Conservation (phyloP, 2,888 invertebrate species). For the Crioceris asparagi region DNA sequence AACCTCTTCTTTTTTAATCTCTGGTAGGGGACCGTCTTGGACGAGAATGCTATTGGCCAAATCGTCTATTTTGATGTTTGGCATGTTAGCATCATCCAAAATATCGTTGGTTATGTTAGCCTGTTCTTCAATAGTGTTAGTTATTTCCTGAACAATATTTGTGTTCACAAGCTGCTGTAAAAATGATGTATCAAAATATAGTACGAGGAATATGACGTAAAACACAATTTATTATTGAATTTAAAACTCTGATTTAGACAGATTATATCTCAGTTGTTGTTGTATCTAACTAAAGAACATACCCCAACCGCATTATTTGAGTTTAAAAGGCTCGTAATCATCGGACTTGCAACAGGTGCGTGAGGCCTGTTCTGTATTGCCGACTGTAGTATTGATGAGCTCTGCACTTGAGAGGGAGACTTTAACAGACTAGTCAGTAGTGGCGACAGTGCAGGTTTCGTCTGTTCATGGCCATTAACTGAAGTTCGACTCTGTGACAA, state of each 20-base stretch:
- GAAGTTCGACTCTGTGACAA: neutral
- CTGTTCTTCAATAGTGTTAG: conserved; percentile 2
- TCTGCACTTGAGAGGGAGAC: conserved; percentile 47
- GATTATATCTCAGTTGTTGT: too few species aligned
- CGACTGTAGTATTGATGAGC: conserved; percentile 34
- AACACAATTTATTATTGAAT: too few species aligned
- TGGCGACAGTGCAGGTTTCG: conserved; percentile 54
- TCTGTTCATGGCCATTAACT: too few species aligned
- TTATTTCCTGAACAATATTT: conserved; percentile 34
- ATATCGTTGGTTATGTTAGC: conserved; percentile 23
- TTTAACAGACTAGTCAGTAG: conserved; percentile 74
- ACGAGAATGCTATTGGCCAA: conserved; percentile 39
- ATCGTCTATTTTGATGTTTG: conserved; percentile 37
- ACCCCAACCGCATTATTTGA: conserved; percentile 24
- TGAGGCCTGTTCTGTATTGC: conserved; percentile 37
- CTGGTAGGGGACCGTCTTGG: conserved; percentile 40
- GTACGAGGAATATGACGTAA: too few species aligned
- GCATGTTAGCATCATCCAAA: conserved; percentile 30
- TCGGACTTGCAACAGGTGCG: conserved; percentile 37
- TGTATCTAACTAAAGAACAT: too few species aligned
- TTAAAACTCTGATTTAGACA: too few species aligned
- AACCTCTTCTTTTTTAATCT: conserved; percentile 44
- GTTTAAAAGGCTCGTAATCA: conserved; percentile 45
- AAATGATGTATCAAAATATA: too few species aligned
- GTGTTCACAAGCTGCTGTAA: conserved; percentile 43